phyloP scores from a whole-genome alignment of 92 coral and sea anemone genomes.

The Phenganax marumi region DNA sequence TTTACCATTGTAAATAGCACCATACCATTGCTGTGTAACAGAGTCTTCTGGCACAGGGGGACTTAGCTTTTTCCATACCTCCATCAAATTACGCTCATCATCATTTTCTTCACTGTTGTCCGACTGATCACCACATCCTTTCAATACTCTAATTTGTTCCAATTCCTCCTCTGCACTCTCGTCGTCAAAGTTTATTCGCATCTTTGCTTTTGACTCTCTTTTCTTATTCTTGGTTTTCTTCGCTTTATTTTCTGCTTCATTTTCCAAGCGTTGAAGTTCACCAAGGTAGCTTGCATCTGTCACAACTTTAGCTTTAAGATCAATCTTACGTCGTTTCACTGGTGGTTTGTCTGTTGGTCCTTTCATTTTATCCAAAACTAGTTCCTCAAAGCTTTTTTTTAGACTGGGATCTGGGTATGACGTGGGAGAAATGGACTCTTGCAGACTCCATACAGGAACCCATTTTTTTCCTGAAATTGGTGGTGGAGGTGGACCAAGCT shows the following conservation, averaged over 20 bases:
- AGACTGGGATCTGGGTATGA: too few relatives aligned
- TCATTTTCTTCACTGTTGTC: too few relatives aligned
- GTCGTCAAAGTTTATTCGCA: background rate
- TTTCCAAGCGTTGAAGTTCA: background rate
- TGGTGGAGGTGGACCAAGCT: background rate
- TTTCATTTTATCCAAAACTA: background rate
- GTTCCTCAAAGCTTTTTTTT: constrained; percentile 11
- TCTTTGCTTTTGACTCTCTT: too few relatives aligned
- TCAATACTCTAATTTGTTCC: background rate
- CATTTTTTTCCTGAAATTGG: too few relatives aligned
- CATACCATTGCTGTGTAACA: background rate
- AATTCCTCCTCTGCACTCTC: background rate
- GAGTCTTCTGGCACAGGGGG: background rate
- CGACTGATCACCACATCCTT: too few relatives aligned
- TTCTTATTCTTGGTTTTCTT: background rate
- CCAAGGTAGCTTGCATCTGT: background rate
- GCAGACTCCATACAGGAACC: constrained; percentile 2
- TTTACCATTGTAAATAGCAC: background rate
- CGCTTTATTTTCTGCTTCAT: background rate
- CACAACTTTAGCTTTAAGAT: background rate
- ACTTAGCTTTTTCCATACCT: too few relatives aligned
- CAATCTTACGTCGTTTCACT: background rate
- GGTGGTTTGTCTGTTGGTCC: background rate
- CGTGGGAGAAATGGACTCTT: background rate
- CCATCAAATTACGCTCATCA: too few relatives aligned